These are phyloP conservation scores for Hermatobates lingyangjiaoensis DNA, from an alignment of 1,140 invertebrate genomes.

Conservation along the genomic window DNA sequence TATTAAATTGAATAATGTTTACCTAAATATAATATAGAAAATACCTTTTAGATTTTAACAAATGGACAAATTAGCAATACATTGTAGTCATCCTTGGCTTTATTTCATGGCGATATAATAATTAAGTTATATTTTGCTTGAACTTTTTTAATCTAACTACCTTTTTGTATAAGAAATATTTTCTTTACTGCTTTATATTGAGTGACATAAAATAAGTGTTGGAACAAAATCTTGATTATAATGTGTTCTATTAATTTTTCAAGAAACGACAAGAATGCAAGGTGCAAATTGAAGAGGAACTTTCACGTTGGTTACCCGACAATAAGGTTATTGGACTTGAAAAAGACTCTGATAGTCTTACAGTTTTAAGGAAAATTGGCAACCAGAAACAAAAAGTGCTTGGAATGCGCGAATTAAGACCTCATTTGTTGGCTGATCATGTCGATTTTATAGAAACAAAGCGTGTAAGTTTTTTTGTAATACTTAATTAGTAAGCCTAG, in stretches of 20 bases:
- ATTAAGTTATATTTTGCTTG: no score
- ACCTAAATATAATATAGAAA: no score
- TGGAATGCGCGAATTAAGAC: constrained; percentile 51
- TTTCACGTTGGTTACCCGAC: constrained; percentile 60
- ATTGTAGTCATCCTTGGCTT: no score
- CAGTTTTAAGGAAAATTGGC: constrained; percentile 58
- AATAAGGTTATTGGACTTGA: constrained; percentile 64
- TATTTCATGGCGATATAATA: no score
- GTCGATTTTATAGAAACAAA: constrained; percentile 41
- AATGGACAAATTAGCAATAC: no score
- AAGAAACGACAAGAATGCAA: constrained; percentile 52
- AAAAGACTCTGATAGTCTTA: constrained; percentile 51
- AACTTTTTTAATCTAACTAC: no score
- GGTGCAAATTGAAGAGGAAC: constrained; percentile 48
- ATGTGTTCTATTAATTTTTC: constrained; percentile 7
- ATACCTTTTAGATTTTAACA: no score
- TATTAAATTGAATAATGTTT: no score
- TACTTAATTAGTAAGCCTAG: constrained; percentile 1
- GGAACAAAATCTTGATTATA: no score
- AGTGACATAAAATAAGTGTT: no score
- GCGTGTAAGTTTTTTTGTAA: constrained; percentile 21
- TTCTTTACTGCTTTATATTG: no score
- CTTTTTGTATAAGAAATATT: no score
- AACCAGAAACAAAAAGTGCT: constrained; percentile 58
- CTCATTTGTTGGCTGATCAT: constrained; percentile 64